These are phyloP conservation scores for Garra rufa DNA, from an alignment of 2,113 vertebrate species.

Conservation along the genomic window DNA sequence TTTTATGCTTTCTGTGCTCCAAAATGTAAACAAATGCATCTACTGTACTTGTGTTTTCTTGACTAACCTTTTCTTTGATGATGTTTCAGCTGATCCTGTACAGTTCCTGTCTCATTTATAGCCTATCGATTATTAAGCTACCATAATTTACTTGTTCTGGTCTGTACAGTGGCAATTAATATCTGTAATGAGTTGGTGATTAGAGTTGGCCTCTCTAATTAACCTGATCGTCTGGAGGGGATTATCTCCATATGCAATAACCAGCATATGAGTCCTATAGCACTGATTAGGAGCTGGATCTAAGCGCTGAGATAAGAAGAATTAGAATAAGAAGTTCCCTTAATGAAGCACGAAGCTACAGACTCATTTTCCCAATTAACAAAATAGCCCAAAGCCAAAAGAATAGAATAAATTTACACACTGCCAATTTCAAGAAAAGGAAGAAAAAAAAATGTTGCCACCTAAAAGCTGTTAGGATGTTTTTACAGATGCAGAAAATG, in stretches of 20 bases:
- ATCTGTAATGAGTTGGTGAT: constrained; percentile 69
- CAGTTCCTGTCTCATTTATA: background rate
- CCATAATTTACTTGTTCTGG: constrained; percentile 39
- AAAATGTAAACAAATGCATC: background rate
- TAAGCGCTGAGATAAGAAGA: constrained; percentile 41
- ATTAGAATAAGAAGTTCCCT: constrained; percentile 44
- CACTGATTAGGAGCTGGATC: constrained; percentile 41
- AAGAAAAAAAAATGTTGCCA: background rate
- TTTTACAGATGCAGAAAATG: background rate
- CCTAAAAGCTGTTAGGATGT: background rate
- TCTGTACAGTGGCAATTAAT: constrained; percentile 59
- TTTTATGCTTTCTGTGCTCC: background rate
- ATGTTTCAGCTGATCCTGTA: background rate
- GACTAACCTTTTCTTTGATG: background rate
- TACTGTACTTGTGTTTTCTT: background rate
- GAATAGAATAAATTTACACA: background rate
- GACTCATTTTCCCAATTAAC: constrained; percentile 38
- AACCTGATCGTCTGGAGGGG: constrained; percentile 61
- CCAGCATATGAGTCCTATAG: constrained; percentile 39
- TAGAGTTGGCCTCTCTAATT: constrained; percentile 65
- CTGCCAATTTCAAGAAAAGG: background rate
- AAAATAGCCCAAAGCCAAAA: constrained; percentile 37
- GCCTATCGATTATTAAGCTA: constrained; percentile 16
- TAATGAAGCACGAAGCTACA: constrained; percentile 38
- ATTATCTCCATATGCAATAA: constrained; percentile 56